phyloP scores from a whole-genome alignment of 1,140 invertebrate species.

The Trichonephila clavata region DNA sequence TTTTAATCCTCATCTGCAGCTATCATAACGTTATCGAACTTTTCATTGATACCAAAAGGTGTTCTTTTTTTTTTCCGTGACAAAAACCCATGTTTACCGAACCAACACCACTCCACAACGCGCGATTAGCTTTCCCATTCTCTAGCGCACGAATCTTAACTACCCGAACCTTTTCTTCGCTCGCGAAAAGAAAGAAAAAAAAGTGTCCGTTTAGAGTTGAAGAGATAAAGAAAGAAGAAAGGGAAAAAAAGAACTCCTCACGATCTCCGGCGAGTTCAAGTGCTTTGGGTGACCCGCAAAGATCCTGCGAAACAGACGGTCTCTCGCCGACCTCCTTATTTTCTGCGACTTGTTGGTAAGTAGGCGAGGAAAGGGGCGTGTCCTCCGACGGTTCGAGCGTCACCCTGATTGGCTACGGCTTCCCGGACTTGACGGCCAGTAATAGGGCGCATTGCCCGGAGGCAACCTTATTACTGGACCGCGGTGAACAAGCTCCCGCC shows the following conservation, averaged over 20 bases:
- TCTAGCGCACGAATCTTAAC: too few relatives aligned
- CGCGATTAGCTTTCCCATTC: background rate
- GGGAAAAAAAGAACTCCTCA: background rate
- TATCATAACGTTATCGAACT: too few relatives aligned
- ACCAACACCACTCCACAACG: background rate
- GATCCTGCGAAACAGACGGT: background rate
- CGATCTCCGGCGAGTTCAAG: background rate
- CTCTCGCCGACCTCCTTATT: constrained; percentile 18
- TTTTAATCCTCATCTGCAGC: too few relatives aligned
- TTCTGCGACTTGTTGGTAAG: constrained; percentile 2
- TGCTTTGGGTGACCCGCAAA: background rate
- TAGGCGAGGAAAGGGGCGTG: constrained; percentile 63
- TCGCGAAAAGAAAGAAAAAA: background rate
- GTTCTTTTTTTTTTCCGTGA: too few relatives aligned
- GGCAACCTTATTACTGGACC: constrained; percentile 59
- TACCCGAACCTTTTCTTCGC: too few relatives aligned
- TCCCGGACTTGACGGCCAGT: constrained; percentile 60
- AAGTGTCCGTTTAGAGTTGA: background rate
- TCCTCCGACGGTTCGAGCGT: constrained; percentile 57
- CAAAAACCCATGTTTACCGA: background rate
- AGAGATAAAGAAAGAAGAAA: background rate
- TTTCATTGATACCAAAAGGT: too few relatives aligned
- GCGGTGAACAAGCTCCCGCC: constrained; percentile 42
- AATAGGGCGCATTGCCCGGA: constrained; percentile 45
- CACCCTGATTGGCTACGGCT: constrained; percentile 60